Evolutionary conservation across 2,797 vertebrate genomes (phyloP).

Genomic region (Rhinophrynus dorsalis): DNA sequence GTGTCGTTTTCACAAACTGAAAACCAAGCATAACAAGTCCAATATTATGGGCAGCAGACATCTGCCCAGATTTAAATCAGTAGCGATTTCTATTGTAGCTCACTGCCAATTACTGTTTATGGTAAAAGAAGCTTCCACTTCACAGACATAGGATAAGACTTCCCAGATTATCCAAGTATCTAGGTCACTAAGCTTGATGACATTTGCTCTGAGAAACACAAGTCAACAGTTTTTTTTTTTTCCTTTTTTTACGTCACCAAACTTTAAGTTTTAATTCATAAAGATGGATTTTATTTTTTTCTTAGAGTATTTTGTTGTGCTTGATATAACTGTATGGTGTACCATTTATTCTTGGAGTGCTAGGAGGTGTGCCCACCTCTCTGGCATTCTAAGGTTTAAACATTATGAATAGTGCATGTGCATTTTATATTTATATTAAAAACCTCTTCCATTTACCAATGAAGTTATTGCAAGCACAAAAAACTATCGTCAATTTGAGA

Average conservation of each 20-base stretch:
- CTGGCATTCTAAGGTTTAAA: too few species aligned
- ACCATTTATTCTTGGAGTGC: too few species aligned
- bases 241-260: too few species aligned
- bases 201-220: neutral
- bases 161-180: constrained; percentile 53
- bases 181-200: neutral
- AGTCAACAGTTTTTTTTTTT: neutral
- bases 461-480: neutral
- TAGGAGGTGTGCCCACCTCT: too few species aligned
- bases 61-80: constrained; percentile 66
- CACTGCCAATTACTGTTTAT: constrained; percentile 59
- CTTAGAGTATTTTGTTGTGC: constrained; percentile 27
- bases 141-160: constrained; percentile 58
- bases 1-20: constrained; percentile 63
- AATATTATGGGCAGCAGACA: constrained; percentile 66
- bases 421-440: constrained; percentile 8
- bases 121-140: constrained; percentile 62
- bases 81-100: constrained; percentile 51
- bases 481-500: neutral
- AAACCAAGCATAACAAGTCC: constrained; percentile 72
- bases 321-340: constrained; percentile 34
- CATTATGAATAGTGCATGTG: constrained; percentile 34
- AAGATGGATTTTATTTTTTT: too few species aligned
- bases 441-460: constrained; percentile 11
- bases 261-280: too few species aligned